Evolutionary conservation across 2,888 invertebrate genomes (phyloP).

Genomic region (Chloroclystis v-ata): DNA sequence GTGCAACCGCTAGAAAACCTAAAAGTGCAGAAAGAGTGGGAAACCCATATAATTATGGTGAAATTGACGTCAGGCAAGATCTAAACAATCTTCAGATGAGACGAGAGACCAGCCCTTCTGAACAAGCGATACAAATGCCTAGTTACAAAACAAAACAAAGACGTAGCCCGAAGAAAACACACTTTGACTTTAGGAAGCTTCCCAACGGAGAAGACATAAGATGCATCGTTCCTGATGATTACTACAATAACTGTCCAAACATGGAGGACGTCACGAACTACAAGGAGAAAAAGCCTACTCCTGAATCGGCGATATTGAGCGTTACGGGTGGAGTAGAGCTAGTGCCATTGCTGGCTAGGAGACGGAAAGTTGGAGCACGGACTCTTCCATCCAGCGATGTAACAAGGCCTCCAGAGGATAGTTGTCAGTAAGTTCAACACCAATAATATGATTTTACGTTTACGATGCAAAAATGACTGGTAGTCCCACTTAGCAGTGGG

Average conservation of each 20-base stretch:
- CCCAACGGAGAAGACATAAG: slow-evolving; percentile 54
- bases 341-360: slow-evolving; percentile 84
- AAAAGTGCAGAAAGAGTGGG: slow-evolving; percentile 12
- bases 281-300: slow-evolving; percentile 54
- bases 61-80: slow-evolving; percentile 9
- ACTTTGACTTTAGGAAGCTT: slow-evolving; percentile 52
- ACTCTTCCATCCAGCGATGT: slow-evolving; percentile 70
- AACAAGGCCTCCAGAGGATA: slow-evolving; percentile 62
- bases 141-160: slow-evolving; percentile 29
- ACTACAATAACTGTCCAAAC: slow-evolving; percentile 31
- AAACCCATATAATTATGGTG: slow-evolving; percentile 15
- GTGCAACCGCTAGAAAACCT: slow-evolving; percentile 29
- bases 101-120: slow-evolving; percentile 5
- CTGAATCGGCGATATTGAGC: slow-evolving; percentile 59
- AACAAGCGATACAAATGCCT: slow-evolving; percentile 18
- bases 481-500: too few relatives aligned
- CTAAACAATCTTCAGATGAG: slow-evolving; percentile 19
- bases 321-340: slow-evolving; percentile 85
- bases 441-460: too few relatives aligned
- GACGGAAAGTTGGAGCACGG: slow-evolving; percentile 74
- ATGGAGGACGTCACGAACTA: slow-evolving; percentile 23
- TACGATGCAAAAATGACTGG: too few relatives aligned
- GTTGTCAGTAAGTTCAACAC: slow-evolving; percentile 60
- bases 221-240: slow-evolving; percentile 44
- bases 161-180: slow-evolving; percentile 49